These are phyloP conservation scores for Chrysolina haemoptera DNA, from an alignment of 2,888 invertebrate species.

Conservation along the genomic window DNA sequence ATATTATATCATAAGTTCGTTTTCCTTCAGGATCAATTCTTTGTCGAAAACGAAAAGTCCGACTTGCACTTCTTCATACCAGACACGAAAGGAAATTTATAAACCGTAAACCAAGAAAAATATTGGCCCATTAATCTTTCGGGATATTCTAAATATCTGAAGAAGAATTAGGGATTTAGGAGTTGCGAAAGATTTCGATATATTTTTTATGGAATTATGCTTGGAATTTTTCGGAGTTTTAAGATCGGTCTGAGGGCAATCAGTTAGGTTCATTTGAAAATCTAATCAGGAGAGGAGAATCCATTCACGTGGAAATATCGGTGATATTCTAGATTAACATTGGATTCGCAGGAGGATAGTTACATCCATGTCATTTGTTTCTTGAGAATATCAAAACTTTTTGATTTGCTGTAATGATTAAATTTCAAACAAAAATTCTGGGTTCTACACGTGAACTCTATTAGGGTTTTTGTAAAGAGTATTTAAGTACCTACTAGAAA, in stretches of 20 bases:
- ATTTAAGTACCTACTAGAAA: too few relatives aligned
- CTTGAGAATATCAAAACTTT: too few relatives aligned
- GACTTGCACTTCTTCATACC: not conserved
- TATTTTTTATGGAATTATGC: slow-evolving; percentile 22
- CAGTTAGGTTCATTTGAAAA: slow-evolving; percentile 3
- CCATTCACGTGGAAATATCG: not conserved
- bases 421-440: too few relatives aligned
- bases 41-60: not conserved
- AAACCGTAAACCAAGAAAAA: not conserved
- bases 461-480: too few relatives aligned
- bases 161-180: not conserved
- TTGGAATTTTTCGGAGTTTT: not conserved
- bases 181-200: not conserved
- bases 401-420: too few relatives aligned
- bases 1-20: too few relatives aligned
- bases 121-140: not conserved
- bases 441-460: too few relatives aligned
- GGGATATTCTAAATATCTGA: not conserved
- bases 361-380: too few relatives aligned
- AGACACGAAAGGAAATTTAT: not conserved
- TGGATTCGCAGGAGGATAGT: too few relatives aligned
- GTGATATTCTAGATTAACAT: not conserved
- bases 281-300: not conserved
- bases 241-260: not conserved
- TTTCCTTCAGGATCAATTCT: not conserved